Evolutionary conservation across 2,888 invertebrate species (phyloP).

Genomic region (Hesperia comma): DNA sequence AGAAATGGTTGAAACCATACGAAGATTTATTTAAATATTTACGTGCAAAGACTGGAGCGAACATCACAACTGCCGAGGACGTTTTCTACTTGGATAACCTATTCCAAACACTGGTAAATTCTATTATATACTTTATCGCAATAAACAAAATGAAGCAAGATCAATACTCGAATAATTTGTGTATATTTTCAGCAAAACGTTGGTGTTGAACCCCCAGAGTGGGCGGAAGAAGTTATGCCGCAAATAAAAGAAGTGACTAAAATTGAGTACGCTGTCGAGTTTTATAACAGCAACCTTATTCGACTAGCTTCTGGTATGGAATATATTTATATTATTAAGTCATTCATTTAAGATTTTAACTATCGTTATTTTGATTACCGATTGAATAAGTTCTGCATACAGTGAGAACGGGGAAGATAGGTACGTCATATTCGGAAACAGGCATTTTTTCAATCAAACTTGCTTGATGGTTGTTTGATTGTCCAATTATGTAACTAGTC

Average conservation of each 20-base stretch:
- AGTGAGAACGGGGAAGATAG: too few relatives aligned
- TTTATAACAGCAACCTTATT: conserved; percentile 64
- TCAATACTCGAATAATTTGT: not conserved
- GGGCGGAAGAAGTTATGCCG: conserved; percentile 70
- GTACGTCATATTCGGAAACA: too few relatives aligned
- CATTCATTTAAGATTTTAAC: not conserved
- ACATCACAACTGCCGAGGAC: conserved; percentile 69
- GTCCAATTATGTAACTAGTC: too few relatives aligned
- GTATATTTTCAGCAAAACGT: conserved; percentile 67
- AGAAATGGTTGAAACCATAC: conserved; percentile 59
- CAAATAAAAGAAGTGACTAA: conserved; percentile 74
- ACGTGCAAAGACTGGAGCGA: conserved; percentile 61
- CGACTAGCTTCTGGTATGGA: conserved; percentile 68
- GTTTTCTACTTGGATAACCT: conserved; percentile 77
- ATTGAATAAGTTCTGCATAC: too few relatives aligned
- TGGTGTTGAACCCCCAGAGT: conserved; percentile 63
- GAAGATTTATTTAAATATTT: conserved; percentile 59
- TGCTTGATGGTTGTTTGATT: too few relatives aligned
- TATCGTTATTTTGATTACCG: too few relatives aligned
- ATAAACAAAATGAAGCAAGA: not conserved
- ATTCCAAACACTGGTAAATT: conserved; percentile 75
- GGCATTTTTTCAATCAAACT: too few relatives aligned
- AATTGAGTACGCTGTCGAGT: conserved; percentile 71
- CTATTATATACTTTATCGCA: not conserved
- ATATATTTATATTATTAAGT: not conserved